Evolutionary conservation across 2,797 vertebrate genomes (phyloP), one percentile per base, ranked within the genome.

Genomic region (Pangasius mekongensis): DNA sequence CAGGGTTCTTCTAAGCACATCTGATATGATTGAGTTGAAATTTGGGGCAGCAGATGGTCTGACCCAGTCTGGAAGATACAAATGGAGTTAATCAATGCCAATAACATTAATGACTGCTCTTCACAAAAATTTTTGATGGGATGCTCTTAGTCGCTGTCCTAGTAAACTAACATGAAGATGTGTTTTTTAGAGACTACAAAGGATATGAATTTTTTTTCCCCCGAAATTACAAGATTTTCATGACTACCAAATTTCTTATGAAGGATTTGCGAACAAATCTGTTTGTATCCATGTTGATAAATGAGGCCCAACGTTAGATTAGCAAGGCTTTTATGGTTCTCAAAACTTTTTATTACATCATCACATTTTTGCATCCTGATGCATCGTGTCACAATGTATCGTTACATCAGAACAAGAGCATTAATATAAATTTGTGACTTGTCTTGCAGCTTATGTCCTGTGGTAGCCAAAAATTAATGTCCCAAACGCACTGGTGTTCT

Each of bases 381-480:
- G 58, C 58, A 24, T 60, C 7, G 20, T 20, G 22, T 22, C 60
- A 24, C 58, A 24, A 62, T 24, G 22, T 62, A 62, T 62, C 7
- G 22, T 9, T 24, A 62, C 62, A 64, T 64, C 3, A 2, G 9
- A 11, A 24, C 8, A 73, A 18, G 30, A 36, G 33, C 8, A 43
- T 24, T 24, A 10, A 43, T 71, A 43, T 73, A 39, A 43, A n/a
- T 0, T 6, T 30, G 52, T 52, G 74, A 76, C 43, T 54, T n/a
- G 74, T 27, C 49, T 54, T 54, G 49, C 49, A 56, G 77, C 16
- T 80, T 36, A 78, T 78, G 52, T 80, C 30, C 77, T 80, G 52
- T 20, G 6, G 77, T 33, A 18, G 52, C n/a, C 18, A 58, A 56
- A 80, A 58, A 80, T 36, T 0, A 74, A 80, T 10, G 9, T 24